These are phyloP conservation scores for Scaptomyza parva DNA, from an alignment of 2,888 invertebrate genomes.

Conservation along the genomic window DNA sequence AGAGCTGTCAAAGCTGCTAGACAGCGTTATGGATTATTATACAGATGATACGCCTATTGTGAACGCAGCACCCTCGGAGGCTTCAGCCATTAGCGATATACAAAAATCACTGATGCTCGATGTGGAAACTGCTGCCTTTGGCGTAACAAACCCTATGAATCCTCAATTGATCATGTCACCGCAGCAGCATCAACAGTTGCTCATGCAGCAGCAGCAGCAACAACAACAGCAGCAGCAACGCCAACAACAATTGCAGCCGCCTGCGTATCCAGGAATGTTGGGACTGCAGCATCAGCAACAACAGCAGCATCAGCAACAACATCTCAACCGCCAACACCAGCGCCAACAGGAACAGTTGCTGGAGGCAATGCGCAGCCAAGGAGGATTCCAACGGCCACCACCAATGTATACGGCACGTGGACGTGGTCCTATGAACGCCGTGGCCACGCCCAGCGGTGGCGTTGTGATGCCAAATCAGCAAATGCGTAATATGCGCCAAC, in stretches of 20 bases:
- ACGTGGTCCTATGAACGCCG: conserved; percentile 81
- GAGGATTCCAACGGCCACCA: conserved; percentile 84
- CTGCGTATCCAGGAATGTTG: conserved; percentile 80
- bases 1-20: conserved; percentile 92
- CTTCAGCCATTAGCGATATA: conserved; percentile 92
- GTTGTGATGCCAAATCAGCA: conserved; percentile 75
- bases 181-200: conserved; percentile 63
- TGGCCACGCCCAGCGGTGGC: conserved; percentile 79
- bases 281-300: conserved; percentile 77
- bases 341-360: conserved; percentile 48
- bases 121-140: conserved; percentile 87
- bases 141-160: conserved; percentile 47
- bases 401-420: conserved; percentile 82
- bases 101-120: conserved; percentile 96
- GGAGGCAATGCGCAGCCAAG: conserved; percentile 80
- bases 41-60: conserved; percentile 86
- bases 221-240: conserved; percentile 68
- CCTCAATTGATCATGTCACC: conserved; percentile 63
- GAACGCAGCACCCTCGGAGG: conserved; percentile 72
- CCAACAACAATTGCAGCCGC: conserved; percentile 74
- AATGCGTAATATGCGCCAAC: conserved; percentile 79
- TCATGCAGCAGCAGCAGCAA: conserved; percentile 42
- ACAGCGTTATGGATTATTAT: conserved; percentile 93
- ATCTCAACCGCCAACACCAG: conserved; percentile 57
- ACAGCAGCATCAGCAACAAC: conserved; percentile 59